phyloP scores from a whole-genome alignment of 1,140 invertebrate species.

The Cylas formicarius region DNA sequence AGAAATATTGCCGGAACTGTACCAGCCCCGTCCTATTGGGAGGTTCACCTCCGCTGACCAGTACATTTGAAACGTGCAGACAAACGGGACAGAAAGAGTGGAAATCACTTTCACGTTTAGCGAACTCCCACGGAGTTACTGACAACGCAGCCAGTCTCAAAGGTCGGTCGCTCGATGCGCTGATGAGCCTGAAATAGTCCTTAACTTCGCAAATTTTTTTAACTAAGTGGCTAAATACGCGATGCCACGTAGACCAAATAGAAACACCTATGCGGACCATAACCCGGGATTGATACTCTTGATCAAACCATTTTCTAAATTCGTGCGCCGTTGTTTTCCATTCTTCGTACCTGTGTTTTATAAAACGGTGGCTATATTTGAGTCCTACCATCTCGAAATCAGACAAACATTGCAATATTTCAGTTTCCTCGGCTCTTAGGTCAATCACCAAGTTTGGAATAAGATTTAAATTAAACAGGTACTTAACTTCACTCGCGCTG shows the following conservation, averaged over 20 bases:
- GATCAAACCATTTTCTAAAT: conserved; percentile 45
- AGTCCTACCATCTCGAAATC: conserved; percentile 36
- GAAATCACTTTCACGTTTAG: conserved; percentile 43
- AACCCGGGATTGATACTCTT: conserved; percentile 46
- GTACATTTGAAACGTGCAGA: conserved; percentile 39
- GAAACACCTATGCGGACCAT: conserved; percentile 35
- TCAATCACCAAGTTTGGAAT: conserved; percentile 50
- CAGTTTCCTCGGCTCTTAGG: conserved; percentile 38
- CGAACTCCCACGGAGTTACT: conserved; percentile 46
- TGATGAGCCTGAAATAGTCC: conserved; percentile 27
- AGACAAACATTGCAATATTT: conserved; percentile 40
- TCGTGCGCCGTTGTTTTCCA: conserved; percentile 38
- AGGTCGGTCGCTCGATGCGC: conserved; percentile 29
- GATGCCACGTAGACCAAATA: conserved; percentile 46
- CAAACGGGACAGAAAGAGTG: conserved; percentile 51
- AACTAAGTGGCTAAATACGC: conserved; percentile 38
- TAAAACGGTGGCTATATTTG: conserved; percentile 41
- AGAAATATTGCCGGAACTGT: conserved; percentile 46
- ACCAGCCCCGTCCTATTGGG: conserved; percentile 48
- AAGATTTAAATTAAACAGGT: conserved; percentile 44
- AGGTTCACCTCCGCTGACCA: conserved; percentile 41
- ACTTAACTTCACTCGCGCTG: conserved; percentile 41
- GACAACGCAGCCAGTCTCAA: conserved; percentile 35
- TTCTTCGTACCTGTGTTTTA: conserved; percentile 41
- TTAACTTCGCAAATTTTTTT: conserved; percentile 32